Conservation (phyloP, 2,888 invertebrate genomes). For the Imbricaverruca yamaguchii region DNA sequence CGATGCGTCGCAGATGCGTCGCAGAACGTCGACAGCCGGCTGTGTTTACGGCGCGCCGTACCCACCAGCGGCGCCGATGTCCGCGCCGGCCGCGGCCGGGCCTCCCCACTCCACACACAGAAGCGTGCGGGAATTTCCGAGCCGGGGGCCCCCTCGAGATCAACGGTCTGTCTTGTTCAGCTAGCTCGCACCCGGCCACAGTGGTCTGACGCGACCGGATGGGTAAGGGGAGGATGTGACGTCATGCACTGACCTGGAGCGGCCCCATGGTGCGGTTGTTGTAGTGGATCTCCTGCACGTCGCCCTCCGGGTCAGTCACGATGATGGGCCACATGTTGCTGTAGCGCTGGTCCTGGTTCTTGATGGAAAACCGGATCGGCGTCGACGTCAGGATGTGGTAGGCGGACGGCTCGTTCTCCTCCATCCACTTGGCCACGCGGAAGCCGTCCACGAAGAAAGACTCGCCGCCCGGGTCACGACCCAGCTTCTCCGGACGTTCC, state of each 20-base stretch:
- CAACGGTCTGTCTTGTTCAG: too few species aligned
- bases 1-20: too few species aligned
- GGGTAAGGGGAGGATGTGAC: too few species aligned
- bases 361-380: slow-evolving; percentile 36
- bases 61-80: too few species aligned
- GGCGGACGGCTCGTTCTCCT: slow-evolving; percentile 39
- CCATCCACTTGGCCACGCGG: slow-evolving; percentile 38
- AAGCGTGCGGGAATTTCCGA: too few species aligned
- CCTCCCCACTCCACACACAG: too few species aligned
- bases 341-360: slow-evolving; percentile 36
- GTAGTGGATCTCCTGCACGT: slow-evolving; percentile 40
- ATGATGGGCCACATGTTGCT: slow-evolving; percentile 39
- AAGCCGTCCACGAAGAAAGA: slow-evolving; percentile 41
- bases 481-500: slow-evolving; percentile 34
- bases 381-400: slow-evolving; percentile 39
- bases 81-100: too few species aligned
- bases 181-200: too few species aligned
- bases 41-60: too few species aligned
- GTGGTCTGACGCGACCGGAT: too few species aligned
- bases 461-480: slow-evolving; percentile 37
- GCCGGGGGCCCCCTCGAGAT: too few species aligned
- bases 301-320: slow-evolving; percentile 37
- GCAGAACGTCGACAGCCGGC: too few species aligned
- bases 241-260: slow-evolving; percentile 33
- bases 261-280: slow-evolving; percentile 41